Evolutionary conservation across 1,140 invertebrate genomes (phyloP).

Genomic region (Lordiphosa stackelbergi): DNA sequence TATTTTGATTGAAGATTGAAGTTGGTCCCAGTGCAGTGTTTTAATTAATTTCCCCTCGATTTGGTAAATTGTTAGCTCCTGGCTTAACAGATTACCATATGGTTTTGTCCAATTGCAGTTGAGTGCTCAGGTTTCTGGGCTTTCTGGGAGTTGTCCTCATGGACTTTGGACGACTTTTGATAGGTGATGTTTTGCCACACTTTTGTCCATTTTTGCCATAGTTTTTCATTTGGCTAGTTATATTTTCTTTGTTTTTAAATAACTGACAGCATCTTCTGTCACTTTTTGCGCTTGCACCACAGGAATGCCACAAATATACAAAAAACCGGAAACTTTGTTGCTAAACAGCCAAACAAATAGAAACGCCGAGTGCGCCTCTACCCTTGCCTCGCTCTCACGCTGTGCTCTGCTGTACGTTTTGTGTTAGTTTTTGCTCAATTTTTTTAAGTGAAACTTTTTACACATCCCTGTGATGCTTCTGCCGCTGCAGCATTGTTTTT

Average conservation of each 20-base stretch:
- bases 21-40: too few species aligned
- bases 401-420: conserved; percentile 1
- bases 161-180: not conserved
- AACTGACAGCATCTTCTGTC: conserved; percentile 54
- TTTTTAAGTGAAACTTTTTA: conserved; percentile 31
- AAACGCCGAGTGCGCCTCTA: conserved; percentile 14
- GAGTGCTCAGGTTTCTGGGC: not conserved
- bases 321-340: conserved; percentile 54
- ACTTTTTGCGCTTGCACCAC: conserved; percentile 34
- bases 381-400: not conserved
- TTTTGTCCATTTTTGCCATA: conserved; percentile 8
- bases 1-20: too few species aligned
- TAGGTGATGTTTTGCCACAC: conserved; percentile 18
- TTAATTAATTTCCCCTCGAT: not conserved
- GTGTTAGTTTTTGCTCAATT: conserved; percentile 18
- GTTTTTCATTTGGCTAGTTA: conserved; percentile 10
- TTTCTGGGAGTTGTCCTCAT: too few species aligned
- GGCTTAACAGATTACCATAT: too few species aligned
- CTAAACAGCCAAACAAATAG: conserved; percentile 57
- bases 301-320: conserved; percentile 25
- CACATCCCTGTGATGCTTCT: conserved; percentile 16
- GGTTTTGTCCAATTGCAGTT: not conserved
- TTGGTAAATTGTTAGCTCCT: not conserved
- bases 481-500: conserved; percentile 45
- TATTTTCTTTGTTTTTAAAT: conserved; percentile 29